Evolutionary conservation across 2,113 vertebrate genomes (phyloP).

Genomic region (Pongo pygmaeus): DNA sequence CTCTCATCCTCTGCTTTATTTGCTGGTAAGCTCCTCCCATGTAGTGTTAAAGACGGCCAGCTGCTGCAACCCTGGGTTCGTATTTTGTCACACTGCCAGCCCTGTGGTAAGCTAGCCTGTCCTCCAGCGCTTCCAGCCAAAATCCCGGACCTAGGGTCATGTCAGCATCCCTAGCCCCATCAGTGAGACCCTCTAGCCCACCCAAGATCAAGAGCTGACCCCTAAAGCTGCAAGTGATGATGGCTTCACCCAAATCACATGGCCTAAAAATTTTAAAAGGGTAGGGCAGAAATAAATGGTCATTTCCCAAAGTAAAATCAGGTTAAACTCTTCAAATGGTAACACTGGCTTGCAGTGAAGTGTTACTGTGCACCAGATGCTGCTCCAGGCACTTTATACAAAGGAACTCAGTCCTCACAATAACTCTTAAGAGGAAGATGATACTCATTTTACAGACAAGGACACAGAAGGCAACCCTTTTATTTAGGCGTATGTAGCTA

Average conservation of each 20-base stretch:
- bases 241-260: background rate
- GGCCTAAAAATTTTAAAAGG: background rate
- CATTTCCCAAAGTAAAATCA: background rate
- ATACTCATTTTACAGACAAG: background rate
- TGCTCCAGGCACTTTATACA: background rate
- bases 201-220: background rate
- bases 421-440: background rate
- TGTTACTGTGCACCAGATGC: background rate
- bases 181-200: background rate
- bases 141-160: background rate
- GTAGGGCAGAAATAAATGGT: background rate
- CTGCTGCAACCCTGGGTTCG: background rate
- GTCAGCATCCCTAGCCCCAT: background rate
- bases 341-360: background rate
- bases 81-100: accelerated
- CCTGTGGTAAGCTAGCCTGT: background rate
- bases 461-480: background rate
- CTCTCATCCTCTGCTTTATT: background rate
- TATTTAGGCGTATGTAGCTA: background rate
- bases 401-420: background rate
- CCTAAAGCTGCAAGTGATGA: background rate
- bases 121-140: background rate
- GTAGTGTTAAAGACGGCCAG: too few species aligned
- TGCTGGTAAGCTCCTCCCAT: background rate
- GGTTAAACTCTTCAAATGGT: background rate